phyloP scores from a whole-genome alignment of 2,797 vertebrate species.

The Pantherophis alleghaniensis region DNA sequence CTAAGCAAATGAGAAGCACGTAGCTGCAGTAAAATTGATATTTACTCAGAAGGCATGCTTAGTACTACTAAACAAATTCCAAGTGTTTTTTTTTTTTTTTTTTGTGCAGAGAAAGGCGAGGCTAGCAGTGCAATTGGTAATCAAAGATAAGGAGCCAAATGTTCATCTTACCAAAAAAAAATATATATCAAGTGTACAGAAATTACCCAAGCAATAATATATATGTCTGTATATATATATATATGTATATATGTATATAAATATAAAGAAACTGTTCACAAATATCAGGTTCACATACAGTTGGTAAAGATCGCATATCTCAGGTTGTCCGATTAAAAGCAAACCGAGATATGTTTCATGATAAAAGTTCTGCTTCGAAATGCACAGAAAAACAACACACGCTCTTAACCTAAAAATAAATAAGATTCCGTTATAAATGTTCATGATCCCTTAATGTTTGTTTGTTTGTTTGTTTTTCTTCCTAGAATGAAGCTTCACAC shows the following conservation, averaged over 20 bases:
- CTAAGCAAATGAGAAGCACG: background rate
- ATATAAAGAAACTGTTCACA: slow-evolving; percentile 35
- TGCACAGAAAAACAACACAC: slow-evolving; percentile 54
- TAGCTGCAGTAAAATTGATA: background rate
- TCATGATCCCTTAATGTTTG: slow-evolving; percentile 58
- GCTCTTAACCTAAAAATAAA: slow-evolving; percentile 30
- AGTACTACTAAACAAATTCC: slow-evolving; percentile 43
- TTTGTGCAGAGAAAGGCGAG: slow-evolving; percentile 41
- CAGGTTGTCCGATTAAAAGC: slow-evolving; percentile 52
- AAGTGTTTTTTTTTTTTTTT: slow-evolving; percentile 19
- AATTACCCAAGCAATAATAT: slow-evolving; percentile 57
- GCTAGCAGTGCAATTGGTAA: slow-evolving; percentile 11
- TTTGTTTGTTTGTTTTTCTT: background rate
- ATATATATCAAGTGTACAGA: slow-evolving; percentile 61
- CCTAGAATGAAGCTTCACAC: slow-evolving; percentile 39
- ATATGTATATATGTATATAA: background rate
- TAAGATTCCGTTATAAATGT: slow-evolving; percentile 56
- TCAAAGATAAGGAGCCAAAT: slow-evolving; percentile 40
- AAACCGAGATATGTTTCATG: slow-evolving; percentile 48
- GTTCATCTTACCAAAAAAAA: slow-evolving; percentile 42
- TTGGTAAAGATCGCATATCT: slow-evolving; percentile 58
- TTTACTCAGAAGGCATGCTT: slow-evolving; percentile 28
- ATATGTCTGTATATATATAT: background rate
- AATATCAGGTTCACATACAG: slow-evolving; percentile 47
- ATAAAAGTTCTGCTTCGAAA: slow-evolving; percentile 61